phyloP scores from a whole-genome alignment of 2,888 invertebrate species.

The Salpingus planirostris region DNA sequence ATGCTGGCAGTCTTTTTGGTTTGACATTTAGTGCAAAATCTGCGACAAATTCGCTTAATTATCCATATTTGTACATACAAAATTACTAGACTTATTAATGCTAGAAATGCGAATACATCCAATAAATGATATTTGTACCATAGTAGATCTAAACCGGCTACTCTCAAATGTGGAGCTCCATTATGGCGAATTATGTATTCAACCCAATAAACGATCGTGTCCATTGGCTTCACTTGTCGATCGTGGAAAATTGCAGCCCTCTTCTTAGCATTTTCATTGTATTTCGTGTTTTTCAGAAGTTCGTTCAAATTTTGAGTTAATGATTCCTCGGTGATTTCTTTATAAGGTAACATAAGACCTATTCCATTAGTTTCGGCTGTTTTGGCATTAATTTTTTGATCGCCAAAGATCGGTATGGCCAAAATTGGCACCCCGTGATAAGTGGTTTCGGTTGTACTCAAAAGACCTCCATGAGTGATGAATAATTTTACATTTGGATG shows the following conservation, averaged over 20 bases:
- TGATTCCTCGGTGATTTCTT: conserved; percentile 30
- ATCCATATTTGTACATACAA: no score
- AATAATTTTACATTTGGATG: conserved; percentile 43
- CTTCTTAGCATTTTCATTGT: conserved; percentile 2
- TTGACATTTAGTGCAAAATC: no score
- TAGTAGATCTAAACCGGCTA: conserved; percentile 11
- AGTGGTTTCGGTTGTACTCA: conserved; percentile 43
- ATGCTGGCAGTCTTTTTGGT: no score
- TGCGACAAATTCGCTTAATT: no score
- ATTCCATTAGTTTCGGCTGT: conserved; percentile 39
- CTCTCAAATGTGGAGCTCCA: conserved; percentile 9
- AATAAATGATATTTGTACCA: conserved; percentile 16
- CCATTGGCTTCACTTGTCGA: conserved; percentile 10
- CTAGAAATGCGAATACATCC: conserved; percentile 8
- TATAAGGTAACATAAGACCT: conserved; percentile 35
- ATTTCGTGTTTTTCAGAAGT: conserved; percentile 28
- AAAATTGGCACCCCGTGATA: conserved; percentile 44
- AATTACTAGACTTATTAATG: background rate
- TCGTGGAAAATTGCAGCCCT: conserved; percentile 6
- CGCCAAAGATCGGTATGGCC: conserved; percentile 46
- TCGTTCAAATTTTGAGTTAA: conserved; percentile 26
- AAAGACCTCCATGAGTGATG: conserved; percentile 44
- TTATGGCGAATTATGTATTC: conserved; percentile 12
- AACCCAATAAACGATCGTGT: conserved; percentile 18
- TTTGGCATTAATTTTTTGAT: conserved; percentile 46